A percentile compares a stretch with the other conserved stretches of the same genome.
phyloP scores from a whole-genome alignment of 2,797 vertebrate genomes.

The Chromis chromis region DNA sequence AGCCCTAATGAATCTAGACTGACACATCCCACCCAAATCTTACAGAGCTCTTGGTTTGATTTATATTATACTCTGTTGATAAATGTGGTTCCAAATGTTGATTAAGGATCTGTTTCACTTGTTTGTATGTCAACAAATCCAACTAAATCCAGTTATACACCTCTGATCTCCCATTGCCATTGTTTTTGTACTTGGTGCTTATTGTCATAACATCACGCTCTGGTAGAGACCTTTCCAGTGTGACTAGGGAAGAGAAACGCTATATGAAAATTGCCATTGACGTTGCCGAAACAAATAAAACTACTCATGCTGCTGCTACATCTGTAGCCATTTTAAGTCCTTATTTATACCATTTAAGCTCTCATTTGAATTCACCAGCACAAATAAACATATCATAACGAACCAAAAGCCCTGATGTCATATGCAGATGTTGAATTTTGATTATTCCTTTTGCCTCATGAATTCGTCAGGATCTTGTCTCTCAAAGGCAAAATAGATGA shows the following conservation, averaged over 20 bases:
- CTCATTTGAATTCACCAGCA: conserved; percentile 84
- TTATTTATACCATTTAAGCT: conserved; percentile 83
- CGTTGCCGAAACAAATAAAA: conserved; percentile 81
- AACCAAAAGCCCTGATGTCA: conserved; percentile 78
- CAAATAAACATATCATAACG: conserved; percentile 84
- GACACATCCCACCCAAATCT: conserved; percentile 82
- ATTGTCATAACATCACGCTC: conserved; percentile 85
- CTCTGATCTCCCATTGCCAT: conserved; percentile 79
- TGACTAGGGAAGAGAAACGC: conserved; percentile 65
- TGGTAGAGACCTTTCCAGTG: conserved; percentile 69
- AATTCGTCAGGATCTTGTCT: conserved; percentile 82
- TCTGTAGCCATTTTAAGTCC: conserved; percentile 84
- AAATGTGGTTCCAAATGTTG: conserved; percentile 83
- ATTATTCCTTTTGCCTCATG: conserved; percentile 74
- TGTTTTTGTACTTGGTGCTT: conserved; percentile 80
- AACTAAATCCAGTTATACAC: conserved; percentile 79
- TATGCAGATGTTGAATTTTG: conserved; percentile 82
- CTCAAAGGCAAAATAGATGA: conserved; percentile 83
- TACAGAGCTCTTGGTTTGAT: conserved; percentile 69
- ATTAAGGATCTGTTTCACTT: conserved; percentile 83
- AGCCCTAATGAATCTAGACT: conserved; percentile 78
- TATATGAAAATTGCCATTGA: conserved; percentile 83
- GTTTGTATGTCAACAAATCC: conserved; percentile 85
- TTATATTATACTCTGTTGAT: conserved; percentile 76
- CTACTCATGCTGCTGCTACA: conserved; percentile 81